These are phyloP conservation scores for Phyllostomus discolor DNA, from an alignment of 2,113 vertebrate species.

Conservation along the genomic window DNA sequence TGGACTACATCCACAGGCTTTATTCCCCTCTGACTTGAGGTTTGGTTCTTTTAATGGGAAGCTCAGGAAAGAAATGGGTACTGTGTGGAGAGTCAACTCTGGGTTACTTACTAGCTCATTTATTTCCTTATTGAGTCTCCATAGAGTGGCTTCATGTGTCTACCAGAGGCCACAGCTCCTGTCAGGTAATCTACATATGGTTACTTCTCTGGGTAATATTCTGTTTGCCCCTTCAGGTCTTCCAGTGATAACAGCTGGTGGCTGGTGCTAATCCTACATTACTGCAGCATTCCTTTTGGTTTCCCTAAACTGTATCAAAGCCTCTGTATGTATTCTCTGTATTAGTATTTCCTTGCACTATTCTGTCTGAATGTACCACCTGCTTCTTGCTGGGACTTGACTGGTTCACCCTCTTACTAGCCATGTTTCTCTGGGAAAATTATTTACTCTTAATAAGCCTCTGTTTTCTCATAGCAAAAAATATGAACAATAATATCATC, in stretches of 20 bases:
- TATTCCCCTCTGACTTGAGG: not conserved
- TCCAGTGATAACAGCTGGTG: not conserved
- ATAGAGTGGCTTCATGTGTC: not conserved
- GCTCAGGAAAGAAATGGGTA: not conserved
- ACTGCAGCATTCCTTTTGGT: not conserved
- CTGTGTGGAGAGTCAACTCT: not conserved
- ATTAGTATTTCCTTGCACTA: not conserved
- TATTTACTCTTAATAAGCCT: not conserved
- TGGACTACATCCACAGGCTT: not conserved
- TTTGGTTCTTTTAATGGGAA: not conserved
- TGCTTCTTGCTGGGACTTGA: not conserved
- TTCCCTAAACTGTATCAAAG: not conserved
- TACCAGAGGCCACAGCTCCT: not conserved
- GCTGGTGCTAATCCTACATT: not conserved
- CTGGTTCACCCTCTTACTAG: not conserved
- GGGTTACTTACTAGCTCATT: not conserved
- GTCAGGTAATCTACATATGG: not conserved
- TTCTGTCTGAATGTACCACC: not conserved
- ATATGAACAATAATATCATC: not conserved
- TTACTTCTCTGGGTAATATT: not conserved
- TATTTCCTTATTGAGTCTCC: not conserved
- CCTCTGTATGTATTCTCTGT: not conserved
- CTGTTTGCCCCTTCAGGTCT: not conserved
- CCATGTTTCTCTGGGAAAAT: not conserved
- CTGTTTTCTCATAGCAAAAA: not conserved